Percentiles rank a stretch among this genome's conserved stretches.
Evolutionary conservation across 2,797 vertebrate species (phyloP).

Genomic region (Anableps anableps): DNA sequence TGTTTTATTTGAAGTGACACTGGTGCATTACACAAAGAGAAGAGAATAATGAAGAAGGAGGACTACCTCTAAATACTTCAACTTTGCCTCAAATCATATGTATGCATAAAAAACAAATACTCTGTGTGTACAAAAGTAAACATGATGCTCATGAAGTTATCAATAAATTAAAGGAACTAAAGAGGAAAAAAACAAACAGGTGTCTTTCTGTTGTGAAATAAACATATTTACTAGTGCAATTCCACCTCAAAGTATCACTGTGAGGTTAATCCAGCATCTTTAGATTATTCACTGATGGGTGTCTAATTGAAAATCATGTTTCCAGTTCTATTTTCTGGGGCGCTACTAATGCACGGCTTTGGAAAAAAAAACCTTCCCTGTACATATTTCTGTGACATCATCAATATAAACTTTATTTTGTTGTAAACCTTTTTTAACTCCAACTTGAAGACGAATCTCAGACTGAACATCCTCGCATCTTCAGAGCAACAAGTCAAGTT

Average conservation of each 20-base stretch:
- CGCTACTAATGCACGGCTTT: background rate
- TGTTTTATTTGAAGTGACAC: background rate
- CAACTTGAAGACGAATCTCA: slow-evolving; percentile 16
- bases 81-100: background rate
- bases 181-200: background rate
- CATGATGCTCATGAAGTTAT: background rate
- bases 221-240: slow-evolving; percentile 6
- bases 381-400: slow-evolving; percentile 32
- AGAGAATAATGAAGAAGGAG: background rate
- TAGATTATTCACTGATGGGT: slow-evolving; percentile 48
- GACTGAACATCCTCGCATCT: slow-evolving; percentile 22
- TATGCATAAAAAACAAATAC: background rate
- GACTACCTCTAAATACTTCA: background rate
- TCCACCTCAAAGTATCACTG: slow-evolving; percentile 16
- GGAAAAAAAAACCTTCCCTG: slow-evolving; percentile 7
- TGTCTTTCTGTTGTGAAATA: background rate
- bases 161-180: background rate
- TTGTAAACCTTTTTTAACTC: slow-evolving; percentile 20
- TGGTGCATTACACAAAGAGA: background rate
- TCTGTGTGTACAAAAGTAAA: background rate
- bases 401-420: slow-evolving; percentile 2
- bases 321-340: slow-evolving; percentile 3
- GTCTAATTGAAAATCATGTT: slow-evolving; percentile 41
- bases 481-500: background rate
- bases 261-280: slow-evolving; percentile 29